phyloP scores from a whole-genome alignment of 2,888 invertebrate genomes.

The Podabrus alpinus region DNA sequence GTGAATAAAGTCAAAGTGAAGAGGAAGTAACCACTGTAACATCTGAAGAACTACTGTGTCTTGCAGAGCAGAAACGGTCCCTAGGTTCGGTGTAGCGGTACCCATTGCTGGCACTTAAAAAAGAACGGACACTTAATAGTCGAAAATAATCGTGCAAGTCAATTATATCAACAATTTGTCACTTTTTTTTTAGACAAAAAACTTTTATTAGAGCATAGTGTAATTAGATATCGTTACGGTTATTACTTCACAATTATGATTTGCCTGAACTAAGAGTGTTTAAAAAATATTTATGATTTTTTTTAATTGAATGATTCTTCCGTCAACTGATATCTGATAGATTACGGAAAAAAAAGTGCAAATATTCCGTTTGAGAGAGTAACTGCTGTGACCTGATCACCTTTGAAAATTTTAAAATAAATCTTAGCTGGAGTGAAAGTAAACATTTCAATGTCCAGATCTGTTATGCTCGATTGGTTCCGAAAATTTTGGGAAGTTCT shows the following conservation, averaged over 20 bases:
- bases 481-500: too few species aligned
- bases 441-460: background rate
- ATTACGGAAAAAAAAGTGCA: background rate
- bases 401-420: background rate
- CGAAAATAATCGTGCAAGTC: constrained; percentile 6
- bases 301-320: background rate
- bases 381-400: background rate
- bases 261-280: background rate
- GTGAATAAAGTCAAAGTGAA: constrained; percentile 23
- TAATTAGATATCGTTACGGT: background rate
- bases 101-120: constrained; percentile 53
- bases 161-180: constrained; percentile 1
- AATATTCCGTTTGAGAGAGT: background rate
- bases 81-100: constrained; percentile 53
- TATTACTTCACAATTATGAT: background rate
- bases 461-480: too few species aligned
- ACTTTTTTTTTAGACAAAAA: background rate
- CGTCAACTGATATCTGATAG: too few species aligned
- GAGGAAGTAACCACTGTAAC: constrained; percentile 48
- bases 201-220: background rate
- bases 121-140: constrained; percentile 6
- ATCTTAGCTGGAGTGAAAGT: background rate
- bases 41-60: constrained; percentile 53
- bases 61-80: constrained; percentile 38
- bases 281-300: background rate